Evolutionary conservation across 2,888 invertebrate species (phyloP).

Genomic region (Eilema griseolum): DNA sequence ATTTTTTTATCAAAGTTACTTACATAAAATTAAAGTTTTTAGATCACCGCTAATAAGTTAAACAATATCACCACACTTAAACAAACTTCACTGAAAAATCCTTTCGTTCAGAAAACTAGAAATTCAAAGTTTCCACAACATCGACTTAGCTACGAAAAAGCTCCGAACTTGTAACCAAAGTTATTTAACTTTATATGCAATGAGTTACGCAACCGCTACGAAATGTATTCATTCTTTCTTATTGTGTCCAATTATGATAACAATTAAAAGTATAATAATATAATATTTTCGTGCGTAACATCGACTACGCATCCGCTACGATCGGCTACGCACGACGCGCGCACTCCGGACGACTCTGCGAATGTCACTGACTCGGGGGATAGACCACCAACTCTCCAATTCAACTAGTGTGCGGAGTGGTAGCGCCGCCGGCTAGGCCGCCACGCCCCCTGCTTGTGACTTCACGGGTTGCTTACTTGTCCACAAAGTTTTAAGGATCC

Average conservation of each 20-base stretch:
- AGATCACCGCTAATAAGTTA: background rate
- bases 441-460: background rate
- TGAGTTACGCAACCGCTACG: conserved; percentile 8
- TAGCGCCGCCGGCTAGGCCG: background rate
- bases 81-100: background rate
- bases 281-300: conserved; percentile 9
- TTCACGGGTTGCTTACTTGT: background rate
- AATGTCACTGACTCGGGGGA: conserved; percentile 26
- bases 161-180: background rate
- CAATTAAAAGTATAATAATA: background rate
- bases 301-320: conserved; percentile 42
- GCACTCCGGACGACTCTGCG: conserved; percentile 51
- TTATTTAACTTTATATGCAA: background rate
- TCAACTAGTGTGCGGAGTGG: background rate
- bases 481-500: too few species aligned
- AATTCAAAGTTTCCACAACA: background rate
- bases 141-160: background rate
- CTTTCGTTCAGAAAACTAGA: too few species aligned
- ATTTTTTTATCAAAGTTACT: background rate
- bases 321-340: conserved; percentile 39
- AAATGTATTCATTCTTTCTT: background rate
- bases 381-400: background rate
- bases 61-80: conserved; percentile 7
- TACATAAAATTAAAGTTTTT: background rate
- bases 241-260: background rate